Evolutionary conservation across 2,888 invertebrate genomes (phyloP).

Genomic region (Drosophila anomalipes): DNA sequence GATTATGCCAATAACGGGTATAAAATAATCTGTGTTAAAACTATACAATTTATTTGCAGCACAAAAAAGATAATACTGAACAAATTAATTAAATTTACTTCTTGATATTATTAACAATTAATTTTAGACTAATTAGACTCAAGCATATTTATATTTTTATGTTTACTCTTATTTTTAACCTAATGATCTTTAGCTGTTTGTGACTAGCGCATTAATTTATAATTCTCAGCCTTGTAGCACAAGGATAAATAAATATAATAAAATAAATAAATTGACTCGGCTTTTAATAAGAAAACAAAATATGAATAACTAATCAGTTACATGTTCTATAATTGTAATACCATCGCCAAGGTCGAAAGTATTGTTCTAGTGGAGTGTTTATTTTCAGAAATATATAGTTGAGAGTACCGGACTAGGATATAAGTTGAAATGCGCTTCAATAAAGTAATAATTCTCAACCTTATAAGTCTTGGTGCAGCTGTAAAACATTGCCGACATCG

Average conservation of each 20-base stretch:
- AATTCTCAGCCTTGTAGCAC: background rate
- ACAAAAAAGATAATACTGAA: background rate
- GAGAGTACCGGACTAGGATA: rapidly evolving
- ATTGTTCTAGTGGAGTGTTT: background rate
- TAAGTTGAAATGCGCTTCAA: background rate
- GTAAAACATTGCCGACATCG: background rate
- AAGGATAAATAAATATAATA: background rate
- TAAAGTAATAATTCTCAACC: background rate
- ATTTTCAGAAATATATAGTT: background rate
- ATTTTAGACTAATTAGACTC: background rate
- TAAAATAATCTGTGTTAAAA: background rate
- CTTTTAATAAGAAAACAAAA: background rate
- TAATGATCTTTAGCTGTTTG: background rate
- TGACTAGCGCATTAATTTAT: background rate
- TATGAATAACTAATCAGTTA: background rate
- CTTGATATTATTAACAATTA: background rate
- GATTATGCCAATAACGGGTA: too few relatives aligned
- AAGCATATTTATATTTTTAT: background rate
- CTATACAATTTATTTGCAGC: background rate
- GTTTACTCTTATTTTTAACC: background rate
- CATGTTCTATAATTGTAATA: background rate
- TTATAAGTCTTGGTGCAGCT: background rate
- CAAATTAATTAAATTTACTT: background rate
- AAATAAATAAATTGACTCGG: background rate
- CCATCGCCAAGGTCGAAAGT: background rate